A percentile compares a stretch with the other conserved stretches of the same genome.
Evolutionary conservation across 2,888 invertebrate genomes (phyloP).

Genomic region (Agriopis marginaria): DNA sequence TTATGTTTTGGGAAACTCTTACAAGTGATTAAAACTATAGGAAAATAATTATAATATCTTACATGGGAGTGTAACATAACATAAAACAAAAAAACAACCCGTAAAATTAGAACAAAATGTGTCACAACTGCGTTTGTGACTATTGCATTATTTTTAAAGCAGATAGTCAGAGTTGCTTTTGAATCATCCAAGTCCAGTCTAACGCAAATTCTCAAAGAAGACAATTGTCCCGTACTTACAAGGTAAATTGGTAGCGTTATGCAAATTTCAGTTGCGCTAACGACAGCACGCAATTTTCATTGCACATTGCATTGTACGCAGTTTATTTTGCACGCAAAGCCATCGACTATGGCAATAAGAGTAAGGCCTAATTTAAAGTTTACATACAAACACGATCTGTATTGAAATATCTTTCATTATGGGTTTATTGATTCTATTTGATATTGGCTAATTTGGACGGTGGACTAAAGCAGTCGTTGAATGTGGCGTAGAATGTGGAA

Average conservation of each 20-base stretch:
- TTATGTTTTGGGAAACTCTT: no score
- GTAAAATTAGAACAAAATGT: background rate
- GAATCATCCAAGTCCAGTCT: conserved; percentile 24
- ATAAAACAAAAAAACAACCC: background rate
- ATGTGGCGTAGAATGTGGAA: no score
- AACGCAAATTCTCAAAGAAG: conserved; percentile 12
- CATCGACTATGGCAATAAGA: conserved; percentile 5
- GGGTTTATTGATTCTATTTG: no score
- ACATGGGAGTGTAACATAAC: background rate
- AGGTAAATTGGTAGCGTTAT: conserved; percentile 55
- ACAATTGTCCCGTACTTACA: conserved; percentile 37
- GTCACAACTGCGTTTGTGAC: no score
- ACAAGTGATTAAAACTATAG: background rate
- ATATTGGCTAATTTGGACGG: no score
- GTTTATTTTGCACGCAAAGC: conserved; percentile 37
- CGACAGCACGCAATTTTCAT: conserved; percentile 45
- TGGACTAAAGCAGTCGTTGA: no score
- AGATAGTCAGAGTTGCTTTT: background rate
- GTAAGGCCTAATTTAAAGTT: conserved; percentile 3
- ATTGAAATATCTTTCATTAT: no score
- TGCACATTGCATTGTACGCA: conserved; percentile 37
- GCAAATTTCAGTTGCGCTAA: conserved; percentile 52
- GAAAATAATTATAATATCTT: no score
- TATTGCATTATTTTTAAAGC: no score
- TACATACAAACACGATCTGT: background rate